These are phyloP conservation scores for Xyliphius kryptos DNA, from an alignment of 2,113 vertebrate species.

Conservation along the genomic window DNA sequence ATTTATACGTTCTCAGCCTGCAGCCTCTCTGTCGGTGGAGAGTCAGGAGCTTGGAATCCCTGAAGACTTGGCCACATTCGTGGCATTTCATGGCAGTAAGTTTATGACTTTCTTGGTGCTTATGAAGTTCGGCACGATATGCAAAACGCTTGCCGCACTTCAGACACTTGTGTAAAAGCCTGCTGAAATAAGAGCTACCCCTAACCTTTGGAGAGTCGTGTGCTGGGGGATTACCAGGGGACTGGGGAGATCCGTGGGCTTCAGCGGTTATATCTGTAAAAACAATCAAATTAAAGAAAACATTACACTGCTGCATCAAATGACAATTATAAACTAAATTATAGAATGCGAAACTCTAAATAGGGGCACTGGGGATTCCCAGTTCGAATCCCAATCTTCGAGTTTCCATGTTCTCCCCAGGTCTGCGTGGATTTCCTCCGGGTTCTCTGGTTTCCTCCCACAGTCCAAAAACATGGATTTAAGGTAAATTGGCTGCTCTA, in stretches of 20 bases:
- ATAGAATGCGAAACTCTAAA: no score
- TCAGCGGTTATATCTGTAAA: conserved; percentile 10
- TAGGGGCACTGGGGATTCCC: no score
- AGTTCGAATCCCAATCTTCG: no score
- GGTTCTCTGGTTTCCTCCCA: no score
- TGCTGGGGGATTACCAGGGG: neutral
- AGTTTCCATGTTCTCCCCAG: no score
- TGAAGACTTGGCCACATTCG: conserved; percentile 30
- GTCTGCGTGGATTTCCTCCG: no score
- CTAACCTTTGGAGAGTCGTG: conserved; percentile 2
- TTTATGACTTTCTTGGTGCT: conserved; percentile 55
- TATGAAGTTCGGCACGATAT: conserved; percentile 61
- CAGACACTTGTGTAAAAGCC: conserved; percentile 61
- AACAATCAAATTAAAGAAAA: neutral
- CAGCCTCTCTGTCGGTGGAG: conserved; percentile 31
- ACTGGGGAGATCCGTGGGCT: conserved; percentile 4
- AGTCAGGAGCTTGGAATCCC: rapidly evolving
- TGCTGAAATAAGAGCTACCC: conserved; percentile 22
- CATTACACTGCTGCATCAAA: neutral
- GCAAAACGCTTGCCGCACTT: conserved; percentile 59
- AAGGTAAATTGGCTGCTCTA: no score
- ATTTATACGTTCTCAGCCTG: conserved; percentile 36
- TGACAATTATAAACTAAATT: no score
- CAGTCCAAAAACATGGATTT: no score
- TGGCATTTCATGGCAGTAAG: conserved; percentile 26